These are phyloP conservation scores for Wasmannia auropunctata DNA, from an alignment of 1,140 invertebrate species.

Conservation along the genomic window DNA sequence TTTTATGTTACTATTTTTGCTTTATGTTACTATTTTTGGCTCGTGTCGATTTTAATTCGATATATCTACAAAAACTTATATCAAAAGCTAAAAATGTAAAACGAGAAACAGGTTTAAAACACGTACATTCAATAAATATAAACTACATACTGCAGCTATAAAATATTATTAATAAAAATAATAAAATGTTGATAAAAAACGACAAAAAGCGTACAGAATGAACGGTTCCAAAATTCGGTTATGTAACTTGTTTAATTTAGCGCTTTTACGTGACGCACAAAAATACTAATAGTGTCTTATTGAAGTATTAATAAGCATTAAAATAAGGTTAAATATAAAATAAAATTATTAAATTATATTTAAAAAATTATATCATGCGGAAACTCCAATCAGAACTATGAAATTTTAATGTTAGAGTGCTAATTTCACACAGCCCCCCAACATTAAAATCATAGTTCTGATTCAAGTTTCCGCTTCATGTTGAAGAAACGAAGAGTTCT, in stretches of 20 bases:
- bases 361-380: not conserved
- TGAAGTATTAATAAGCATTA: not conserved
- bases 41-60: not conserved
- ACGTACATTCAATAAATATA: not conserved
- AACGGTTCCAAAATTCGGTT: not conserved
- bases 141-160: not conserved
- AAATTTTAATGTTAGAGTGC: too few species aligned
- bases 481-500: too few species aligned
- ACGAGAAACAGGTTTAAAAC: not conserved
- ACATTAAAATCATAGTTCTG: too few species aligned
- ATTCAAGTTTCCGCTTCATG: too few species aligned
- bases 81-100: not conserved
- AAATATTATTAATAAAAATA: not conserved
- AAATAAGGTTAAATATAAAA: too few species aligned
- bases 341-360: not conserved
- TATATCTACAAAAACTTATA: not conserved
- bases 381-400: too few species aligned
- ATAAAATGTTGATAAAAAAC: not conserved
- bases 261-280: not conserved
- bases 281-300: not conserved
- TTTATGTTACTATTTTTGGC: not conserved
- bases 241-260: not conserved
- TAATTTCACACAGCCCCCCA: too few species aligned
- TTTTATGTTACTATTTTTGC: not conserved
- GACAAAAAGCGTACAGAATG: not conserved